Evolutionary conservation across 2,888 invertebrate species (phyloP), one percentile per base, ranked within the genome.

Genomic region (Eilema griseolum): DNA sequence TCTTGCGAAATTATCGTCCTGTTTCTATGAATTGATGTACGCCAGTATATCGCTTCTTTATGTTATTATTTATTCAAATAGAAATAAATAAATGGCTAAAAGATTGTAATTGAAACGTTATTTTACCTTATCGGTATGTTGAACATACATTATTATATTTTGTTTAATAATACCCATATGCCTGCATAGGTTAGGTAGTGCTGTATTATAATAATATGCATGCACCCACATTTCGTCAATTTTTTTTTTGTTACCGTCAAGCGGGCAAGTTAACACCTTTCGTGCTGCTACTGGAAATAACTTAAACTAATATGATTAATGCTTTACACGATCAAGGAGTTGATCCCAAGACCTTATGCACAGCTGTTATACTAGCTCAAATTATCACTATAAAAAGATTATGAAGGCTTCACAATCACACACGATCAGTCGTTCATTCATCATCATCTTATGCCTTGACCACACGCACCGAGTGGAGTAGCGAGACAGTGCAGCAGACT

Each of bases 1-100:
- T 3, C 0, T 23, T 67, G 88, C 89, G 88, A 94, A 94, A 94
- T 92, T 86, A 66, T 75, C 73, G 60, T 76, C 24, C 78, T 20
- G 2, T 46, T 86, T 76, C 73, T 83, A 74, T 81, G 61, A 71
- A 62, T 24, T 28, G 28, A 62, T 28, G 28, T 16, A 10, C n/a
- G 52, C 52, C n/a, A n/a, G 10, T 52, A n/a, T n/a, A 10, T 46
- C 20, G 20, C 46, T 46, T 46, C 20, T 20, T 46, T 4, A 16
- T 41, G 41, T 46, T 12, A 37, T 46, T 46, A 20, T 41, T 46
- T 20, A 20, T 20, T 20, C 5, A 20, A 7, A 20, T 16, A 46
- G 5, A 20, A 46, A 16, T 16, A 20, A 46, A 46, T 12, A 37
- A 33, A 11, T 37, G 41, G 20, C 1, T n/a, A n/a, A 46, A 20